Conservation (phyloP, 2,888 invertebrate species). For the Athalia circularis region DNA sequence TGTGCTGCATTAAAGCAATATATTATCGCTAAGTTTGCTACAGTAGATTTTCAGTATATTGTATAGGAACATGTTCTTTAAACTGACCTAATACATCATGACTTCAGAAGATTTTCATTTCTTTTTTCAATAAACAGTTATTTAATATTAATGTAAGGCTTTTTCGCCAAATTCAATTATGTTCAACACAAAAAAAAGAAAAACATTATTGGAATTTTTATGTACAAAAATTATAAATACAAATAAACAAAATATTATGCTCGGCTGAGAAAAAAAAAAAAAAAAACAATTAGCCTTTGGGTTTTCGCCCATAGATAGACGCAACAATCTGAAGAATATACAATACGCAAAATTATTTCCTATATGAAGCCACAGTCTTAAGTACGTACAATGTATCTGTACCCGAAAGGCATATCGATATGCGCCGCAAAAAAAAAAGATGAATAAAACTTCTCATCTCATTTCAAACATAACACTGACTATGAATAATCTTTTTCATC, state of each 20-base stretch:
- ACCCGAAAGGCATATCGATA: constrained; percentile 61
- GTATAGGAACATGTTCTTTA: constrained; percentile 44
- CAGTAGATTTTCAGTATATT: constrained; percentile 35
- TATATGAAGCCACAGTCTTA: constrained; percentile 67
- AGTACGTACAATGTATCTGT: constrained; percentile 71
- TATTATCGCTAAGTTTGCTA: constrained; percentile 35
- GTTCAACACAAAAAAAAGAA: constrained; percentile 38
- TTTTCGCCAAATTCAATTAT: constrained; percentile 19
- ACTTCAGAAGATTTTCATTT: constrained; percentile 20
- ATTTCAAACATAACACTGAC: constrained; percentile 13
- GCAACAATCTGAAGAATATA: constrained; percentile 56
- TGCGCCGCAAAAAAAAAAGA: constrained; percentile 52
- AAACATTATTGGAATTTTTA: constrained; percentile 59
- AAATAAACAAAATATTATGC: constrained; percentile 64
- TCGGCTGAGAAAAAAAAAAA: constrained; percentile 59
- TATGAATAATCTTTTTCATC: constrained; percentile 21
- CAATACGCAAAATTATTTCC: constrained; percentile 55
- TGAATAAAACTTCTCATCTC: constrained; percentile 39
- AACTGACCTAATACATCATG: constrained; percentile 34
- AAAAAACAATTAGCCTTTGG: constrained; percentile 54
- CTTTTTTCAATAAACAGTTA: constrained; percentile 12
- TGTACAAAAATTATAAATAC: constrained; percentile 65
- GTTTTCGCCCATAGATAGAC: constrained; percentile 40
- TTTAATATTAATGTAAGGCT: constrained; percentile 34
- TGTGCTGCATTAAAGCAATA: constrained; percentile 10